These are phyloP conservation scores for Bradynema listronoti DNA, from an alignment of 1,140 invertebrate species.

Conservation along the genomic window DNA sequence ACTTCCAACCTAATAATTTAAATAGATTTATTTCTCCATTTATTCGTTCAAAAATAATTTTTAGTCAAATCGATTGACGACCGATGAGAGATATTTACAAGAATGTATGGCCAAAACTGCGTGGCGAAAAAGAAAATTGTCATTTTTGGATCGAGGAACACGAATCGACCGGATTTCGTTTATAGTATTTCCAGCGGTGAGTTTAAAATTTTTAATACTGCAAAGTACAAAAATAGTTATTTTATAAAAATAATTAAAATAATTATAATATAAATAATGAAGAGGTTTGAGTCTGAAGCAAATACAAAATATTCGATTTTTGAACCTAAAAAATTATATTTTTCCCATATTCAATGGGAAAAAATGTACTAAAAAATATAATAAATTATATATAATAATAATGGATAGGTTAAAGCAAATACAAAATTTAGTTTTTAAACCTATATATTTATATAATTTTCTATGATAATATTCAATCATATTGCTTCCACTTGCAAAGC, in stretches of 20 bases:
- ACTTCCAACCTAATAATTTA: not conserved
- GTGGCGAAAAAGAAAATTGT: not conserved
- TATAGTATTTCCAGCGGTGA: constrained; percentile 37
- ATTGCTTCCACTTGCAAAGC: too few species aligned
- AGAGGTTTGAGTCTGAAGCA: not conserved
- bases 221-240: not conserved
- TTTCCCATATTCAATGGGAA: not conserved
- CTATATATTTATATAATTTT: too few species aligned
- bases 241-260: too few species aligned
- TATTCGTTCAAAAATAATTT: not conserved
- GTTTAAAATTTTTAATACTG: too few species aligned
- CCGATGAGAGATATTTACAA: constrained; percentile 2
- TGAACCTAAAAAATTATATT: not conserved
- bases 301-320: not conserved
- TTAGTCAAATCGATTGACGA: not conserved
- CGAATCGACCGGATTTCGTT: constrained; percentile 32
- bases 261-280: too few species aligned
- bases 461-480: too few species aligned
- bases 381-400: too few species aligned
- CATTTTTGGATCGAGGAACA: constrained; percentile 30
- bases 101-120: constrained; percentile 19
- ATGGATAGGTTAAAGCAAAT: too few species aligned
- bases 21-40: not conserved
- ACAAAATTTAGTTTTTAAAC: too few species aligned
- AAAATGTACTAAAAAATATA: too few species aligned